Evolutionary conservation across 2,888 invertebrate species (phyloP).

Genomic region (Ormyrus nitidulus): DNA sequence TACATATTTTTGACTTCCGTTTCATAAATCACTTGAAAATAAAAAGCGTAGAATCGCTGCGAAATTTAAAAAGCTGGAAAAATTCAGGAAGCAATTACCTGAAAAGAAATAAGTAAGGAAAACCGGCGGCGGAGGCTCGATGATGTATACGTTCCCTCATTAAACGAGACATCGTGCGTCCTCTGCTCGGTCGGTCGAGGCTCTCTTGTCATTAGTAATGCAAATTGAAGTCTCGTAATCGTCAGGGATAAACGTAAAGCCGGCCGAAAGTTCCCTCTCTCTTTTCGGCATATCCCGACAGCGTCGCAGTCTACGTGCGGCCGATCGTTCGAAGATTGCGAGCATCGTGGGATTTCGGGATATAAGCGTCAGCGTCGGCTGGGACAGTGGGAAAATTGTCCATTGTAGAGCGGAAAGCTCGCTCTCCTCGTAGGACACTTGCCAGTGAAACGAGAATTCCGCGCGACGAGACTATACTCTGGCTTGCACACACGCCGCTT

Average conservation of each 20-base stretch:
- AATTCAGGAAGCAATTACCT: no score
- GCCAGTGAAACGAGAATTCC: constrained; percentile 34
- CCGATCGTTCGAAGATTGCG: constrained; percentile 30
- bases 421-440: constrained; percentile 5
- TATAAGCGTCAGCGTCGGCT: not conserved
- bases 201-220: constrained; percentile 29
- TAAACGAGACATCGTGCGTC: not conserved
- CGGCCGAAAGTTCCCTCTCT: constrained; percentile 13
- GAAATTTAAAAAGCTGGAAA: no score
- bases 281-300: not conserved
- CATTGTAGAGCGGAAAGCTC: not conserved
- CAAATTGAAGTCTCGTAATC: constrained; percentile 51
- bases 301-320: not conserved
- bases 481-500: not conserved
- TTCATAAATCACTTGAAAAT: no score
- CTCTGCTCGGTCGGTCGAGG: not conserved
- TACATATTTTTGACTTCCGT: no score
- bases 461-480: not conserved
- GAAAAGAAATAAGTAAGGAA: no score
- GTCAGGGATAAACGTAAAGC: constrained; percentile 26
- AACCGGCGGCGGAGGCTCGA: not conserved
- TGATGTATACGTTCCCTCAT: not conserved
- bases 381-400: constrained; percentile 25
- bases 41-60: no score
- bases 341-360: constrained; percentile 16